phyloP scores from a whole-genome alignment of 2,113 vertebrate species.

The Brienomyrus longianalis region DNA sequence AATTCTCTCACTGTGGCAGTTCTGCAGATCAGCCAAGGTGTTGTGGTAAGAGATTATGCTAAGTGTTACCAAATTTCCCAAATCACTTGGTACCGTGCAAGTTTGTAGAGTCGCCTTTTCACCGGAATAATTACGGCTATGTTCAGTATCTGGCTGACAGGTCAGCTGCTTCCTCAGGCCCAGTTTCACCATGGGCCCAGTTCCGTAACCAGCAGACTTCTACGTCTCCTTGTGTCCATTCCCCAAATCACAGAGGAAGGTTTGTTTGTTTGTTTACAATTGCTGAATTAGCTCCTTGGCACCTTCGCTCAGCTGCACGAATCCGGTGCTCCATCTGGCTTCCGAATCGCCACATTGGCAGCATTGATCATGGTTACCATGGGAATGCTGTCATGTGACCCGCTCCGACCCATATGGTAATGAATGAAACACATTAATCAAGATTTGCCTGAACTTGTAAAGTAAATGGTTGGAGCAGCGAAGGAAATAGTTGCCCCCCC shows the following conservation, averaged over 20 bases:
- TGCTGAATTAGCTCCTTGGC: constrained; percentile 5
- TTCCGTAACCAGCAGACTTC: background rate
- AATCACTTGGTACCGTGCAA: background rate
- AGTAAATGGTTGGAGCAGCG: background rate
- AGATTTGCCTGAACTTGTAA: background rate
- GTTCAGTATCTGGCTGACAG: background rate
- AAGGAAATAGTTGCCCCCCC: background rate
- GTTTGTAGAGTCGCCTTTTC: background rate
- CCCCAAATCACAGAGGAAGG: background rate
- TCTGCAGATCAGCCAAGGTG: background rate
- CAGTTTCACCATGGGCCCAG: background rate
- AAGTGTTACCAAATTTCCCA: background rate
- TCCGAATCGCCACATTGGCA: constrained; percentile 7
- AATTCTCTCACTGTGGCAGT: background rate
- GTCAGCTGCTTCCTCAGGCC: background rate
- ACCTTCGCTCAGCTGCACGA: constrained; percentile 11
- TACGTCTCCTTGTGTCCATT: background rate
- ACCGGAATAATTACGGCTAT: background rate
- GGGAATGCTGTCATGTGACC: constrained; percentile 12
- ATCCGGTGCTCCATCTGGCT: constrained; percentile 7
- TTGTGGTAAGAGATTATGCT: background rate
- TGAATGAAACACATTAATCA: constrained; percentile 12
- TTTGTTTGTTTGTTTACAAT: constrained; percentile 6
- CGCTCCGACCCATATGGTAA: constrained; percentile 9
- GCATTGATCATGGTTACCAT: background rate